Base-by-base conservation (phyloP, 2,888 invertebrate species). In the Agrochola litura region DNA sequence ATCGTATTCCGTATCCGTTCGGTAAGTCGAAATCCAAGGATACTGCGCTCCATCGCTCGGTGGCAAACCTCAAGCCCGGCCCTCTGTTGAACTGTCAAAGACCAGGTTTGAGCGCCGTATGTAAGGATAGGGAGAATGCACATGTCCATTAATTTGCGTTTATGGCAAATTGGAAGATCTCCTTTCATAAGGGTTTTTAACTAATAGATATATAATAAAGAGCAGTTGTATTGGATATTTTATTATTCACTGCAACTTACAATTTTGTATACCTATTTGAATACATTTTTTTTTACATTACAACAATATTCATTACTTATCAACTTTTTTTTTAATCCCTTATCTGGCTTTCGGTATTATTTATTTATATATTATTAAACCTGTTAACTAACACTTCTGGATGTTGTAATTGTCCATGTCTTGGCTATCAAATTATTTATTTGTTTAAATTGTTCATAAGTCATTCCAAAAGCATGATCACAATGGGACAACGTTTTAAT, bases 181-280 rank as follows among this genome's bases (percentile, higher is more conserved):
- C n/a, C n/a, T n/a, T n/a, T n/a, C n/a, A n/a, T n/a, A n/a, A n/a
- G n/a, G n/a, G n/a, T n/a, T n/a, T n/a, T n/a, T n/a, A 30, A 30
- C 30, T 30, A 10, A 52, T 52, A 16, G 0, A 10, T 30, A 22
- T 1, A n/a, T 14, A 63, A 56, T 64, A 61, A 79, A 56, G 14
- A 49, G 19, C 25, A 46, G 6, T 72, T 78, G 43, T 16, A 65
- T 65, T 73, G 52, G 9, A 67, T 70, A 71, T 66, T 83, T 77
- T 83, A 77, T 67, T 83, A 66, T 49, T 66, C 19, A 77, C 61
- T 82, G 79, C 30, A 61, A 79, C 49, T 60, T 60, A 73, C 79
- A 72, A 64, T 78, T 67, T 72, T 41, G 49, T 67, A 37, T 63
- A 14, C 46, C 46, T 46, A 66, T 61, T 30, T 69, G 52, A 52